Evolutionary conservation across 2,113 vertebrate genomes (phyloP), one percentile per base, ranked within the genome.

Genomic region (Thunnus maccoyii): DNA sequence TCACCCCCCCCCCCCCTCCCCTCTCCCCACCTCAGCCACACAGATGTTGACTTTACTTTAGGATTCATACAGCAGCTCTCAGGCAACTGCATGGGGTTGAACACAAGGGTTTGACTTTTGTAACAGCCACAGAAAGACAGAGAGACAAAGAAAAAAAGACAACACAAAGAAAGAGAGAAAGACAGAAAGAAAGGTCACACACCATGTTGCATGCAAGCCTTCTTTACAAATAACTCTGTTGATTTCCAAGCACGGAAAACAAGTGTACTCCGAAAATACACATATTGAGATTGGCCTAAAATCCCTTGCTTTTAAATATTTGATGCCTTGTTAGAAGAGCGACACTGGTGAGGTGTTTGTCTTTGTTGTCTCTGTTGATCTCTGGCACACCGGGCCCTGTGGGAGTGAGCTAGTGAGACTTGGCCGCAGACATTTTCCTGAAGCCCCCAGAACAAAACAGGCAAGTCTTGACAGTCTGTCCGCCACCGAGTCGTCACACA

Each of bases 391-490:
- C 72, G 10, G 74, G 82, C 83, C 85, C 84, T 70, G 88, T 92
- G 89, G 89, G 89, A 90, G 90, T 62, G 62, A 89, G 86, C 51
- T 22, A 86, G 83, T n/a, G 64, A 89, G 88, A 89, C 84, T 92
- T 92, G 93, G 90, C 91, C 78, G 55, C 91, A 92, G 93, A 93
- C 91, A 88, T 92, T 93, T 93, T 94, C 89, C 91, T 88, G 77
- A 88, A 91, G 89, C 89, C 90, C 93, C 90, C 86, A 78, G 86
- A 93, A 93, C 92, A 94, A 95, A 94, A 94, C 93, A 94, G 94
- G 93, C 95, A 95, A 94, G 95, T 95, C 95, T 90, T 93, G 94
- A 95, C 95, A 95, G 92, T 94, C 89, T 89, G 91, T 93, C 95
- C 92, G 88, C 93, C 90, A 91, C 91, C 65, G 87, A 94, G 93